Conservation (phyloP, 23 tunicate genomes). For the Styela clava region DNA sequence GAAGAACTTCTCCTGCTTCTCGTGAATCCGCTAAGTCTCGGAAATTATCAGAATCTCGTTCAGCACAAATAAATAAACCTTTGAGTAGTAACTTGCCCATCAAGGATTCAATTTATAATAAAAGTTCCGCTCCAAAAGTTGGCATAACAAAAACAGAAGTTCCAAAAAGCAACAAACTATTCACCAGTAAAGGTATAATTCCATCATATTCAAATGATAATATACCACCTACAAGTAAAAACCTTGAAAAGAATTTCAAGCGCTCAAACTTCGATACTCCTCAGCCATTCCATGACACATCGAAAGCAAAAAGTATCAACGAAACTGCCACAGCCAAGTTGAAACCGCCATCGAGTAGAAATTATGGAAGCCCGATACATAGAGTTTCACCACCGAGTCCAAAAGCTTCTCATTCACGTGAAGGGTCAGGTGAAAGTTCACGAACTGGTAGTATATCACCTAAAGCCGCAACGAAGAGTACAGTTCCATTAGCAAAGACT, state of each 20-base stretch:
- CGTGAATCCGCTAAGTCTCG: not conserved
- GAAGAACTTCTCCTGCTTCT: not conserved
- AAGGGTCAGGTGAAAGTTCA: not conserved
- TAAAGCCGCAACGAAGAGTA: not conserved
- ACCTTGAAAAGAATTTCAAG: not conserved
- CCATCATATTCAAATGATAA: too few species aligned
- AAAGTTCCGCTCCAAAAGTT: not conserved
- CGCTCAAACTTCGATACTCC: not conserved
- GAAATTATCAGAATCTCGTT: not conserved
- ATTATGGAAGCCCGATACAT: not conserved
- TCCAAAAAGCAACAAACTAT: not conserved
- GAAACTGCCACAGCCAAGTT: not conserved
- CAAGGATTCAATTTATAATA: not conserved
- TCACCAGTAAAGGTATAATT: not conserved
- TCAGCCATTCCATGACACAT: not conserved
- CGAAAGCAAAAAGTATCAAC: not conserved
- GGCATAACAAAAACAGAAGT: not conserved
- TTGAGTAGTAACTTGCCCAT: not conserved
- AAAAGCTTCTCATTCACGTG: not conserved
- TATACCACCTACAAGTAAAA: not conserved
- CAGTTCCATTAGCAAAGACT: not conserved
- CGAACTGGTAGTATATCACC: not conserved
- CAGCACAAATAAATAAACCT: not conserved
- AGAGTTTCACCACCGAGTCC: not conserved
- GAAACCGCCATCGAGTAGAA: not conserved